Evolutionary conservation across 2,888 invertebrate species (phyloP).

Genomic region (Drosophila parthenogenetica): DNA sequence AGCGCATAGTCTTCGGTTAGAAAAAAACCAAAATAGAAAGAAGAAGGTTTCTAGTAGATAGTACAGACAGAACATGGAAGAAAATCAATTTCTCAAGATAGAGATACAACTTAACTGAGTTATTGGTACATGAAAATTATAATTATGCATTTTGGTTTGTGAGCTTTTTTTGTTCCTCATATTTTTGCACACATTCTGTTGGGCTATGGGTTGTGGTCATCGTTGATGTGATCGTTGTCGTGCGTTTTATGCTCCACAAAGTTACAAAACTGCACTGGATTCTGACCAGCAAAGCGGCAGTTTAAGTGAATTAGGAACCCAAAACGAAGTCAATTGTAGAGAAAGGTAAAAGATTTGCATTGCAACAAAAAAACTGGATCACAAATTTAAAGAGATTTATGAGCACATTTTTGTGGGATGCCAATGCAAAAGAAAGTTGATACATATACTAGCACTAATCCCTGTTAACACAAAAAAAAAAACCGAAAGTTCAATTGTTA

Average conservation of each 20-base stretch:
- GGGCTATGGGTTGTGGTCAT: constrained; percentile 55
- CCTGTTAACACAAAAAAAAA: constrained; percentile 27
- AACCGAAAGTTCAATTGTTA: constrained; percentile 58
- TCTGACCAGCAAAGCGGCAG: constrained; percentile 60
- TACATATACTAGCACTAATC: constrained; percentile 35
- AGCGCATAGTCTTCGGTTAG: constrained; percentile 56
- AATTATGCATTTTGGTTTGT: constrained; percentile 62
- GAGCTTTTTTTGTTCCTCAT: constrained; percentile 18
- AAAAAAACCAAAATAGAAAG: constrained; percentile 8
- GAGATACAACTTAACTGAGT: constrained; percentile 60
- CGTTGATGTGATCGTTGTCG: constrained; percentile 51
- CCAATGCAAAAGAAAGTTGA: constrained; percentile 48
- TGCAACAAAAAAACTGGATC: constrained; percentile 11
- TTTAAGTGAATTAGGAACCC: constrained; percentile 75
- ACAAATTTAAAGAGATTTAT: constrained; percentile 22
- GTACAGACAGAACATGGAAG: constrained; percentile 15
- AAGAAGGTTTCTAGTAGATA: constrained; percentile 26
- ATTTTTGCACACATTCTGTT: constrained; percentile 45
- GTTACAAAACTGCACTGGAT: constrained; percentile 48
- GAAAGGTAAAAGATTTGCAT: constrained; percentile 39
- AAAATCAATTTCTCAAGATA: constrained; percentile 78
- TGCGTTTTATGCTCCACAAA: constrained; percentile 79
- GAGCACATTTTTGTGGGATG: constrained; percentile 23
- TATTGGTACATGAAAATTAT: constrained; percentile 77
- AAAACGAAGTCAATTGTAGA: constrained; percentile 66